These are phyloP conservation scores for Hippopotamyrus pictus DNA, from an alignment of 2,797 vertebrate genomes.

Conservation along the genomic window DNA sequence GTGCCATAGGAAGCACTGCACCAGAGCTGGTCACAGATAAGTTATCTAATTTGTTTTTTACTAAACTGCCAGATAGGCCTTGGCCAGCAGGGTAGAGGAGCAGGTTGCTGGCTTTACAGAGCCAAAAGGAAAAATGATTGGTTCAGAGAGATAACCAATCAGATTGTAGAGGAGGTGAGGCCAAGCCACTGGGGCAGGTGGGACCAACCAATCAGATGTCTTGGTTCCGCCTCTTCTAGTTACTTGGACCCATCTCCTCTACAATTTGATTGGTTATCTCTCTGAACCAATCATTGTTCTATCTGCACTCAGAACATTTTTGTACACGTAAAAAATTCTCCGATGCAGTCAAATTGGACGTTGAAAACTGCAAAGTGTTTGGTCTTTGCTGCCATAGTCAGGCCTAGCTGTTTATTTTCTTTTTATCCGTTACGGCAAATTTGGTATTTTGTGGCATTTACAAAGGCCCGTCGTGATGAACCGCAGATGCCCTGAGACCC, in stretches of 20 bases:
- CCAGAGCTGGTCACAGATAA: neutral
- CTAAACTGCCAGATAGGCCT: neutral
- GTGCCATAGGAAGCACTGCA: neutral
- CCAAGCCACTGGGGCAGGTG: neutral
- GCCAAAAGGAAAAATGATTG: neutral
- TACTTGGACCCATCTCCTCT: neutral
- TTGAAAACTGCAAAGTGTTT: neutral
- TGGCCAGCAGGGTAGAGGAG: neutral
- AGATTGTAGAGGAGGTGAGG: neutral
- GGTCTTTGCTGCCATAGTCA: neutral
- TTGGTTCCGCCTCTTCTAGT: neutral
- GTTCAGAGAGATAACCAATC: neutral
- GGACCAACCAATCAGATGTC: neutral
- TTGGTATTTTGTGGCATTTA: neutral
- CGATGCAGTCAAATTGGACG: neutral
- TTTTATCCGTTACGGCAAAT: neutral
- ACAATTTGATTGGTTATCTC: neutral
- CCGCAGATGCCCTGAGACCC: neutral
- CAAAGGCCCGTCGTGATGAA: neutral
- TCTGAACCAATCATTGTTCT: neutral
- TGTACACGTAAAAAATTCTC: neutral
- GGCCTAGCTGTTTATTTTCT: neutral
- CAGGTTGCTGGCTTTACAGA: neutral
- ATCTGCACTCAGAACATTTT: neutral
- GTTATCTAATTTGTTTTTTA: neutral